These are phyloP conservation scores for Cynopterus brachyotis DNA, from an alignment of 2,113 vertebrate genomes.

Conservation along the genomic window DNA sequence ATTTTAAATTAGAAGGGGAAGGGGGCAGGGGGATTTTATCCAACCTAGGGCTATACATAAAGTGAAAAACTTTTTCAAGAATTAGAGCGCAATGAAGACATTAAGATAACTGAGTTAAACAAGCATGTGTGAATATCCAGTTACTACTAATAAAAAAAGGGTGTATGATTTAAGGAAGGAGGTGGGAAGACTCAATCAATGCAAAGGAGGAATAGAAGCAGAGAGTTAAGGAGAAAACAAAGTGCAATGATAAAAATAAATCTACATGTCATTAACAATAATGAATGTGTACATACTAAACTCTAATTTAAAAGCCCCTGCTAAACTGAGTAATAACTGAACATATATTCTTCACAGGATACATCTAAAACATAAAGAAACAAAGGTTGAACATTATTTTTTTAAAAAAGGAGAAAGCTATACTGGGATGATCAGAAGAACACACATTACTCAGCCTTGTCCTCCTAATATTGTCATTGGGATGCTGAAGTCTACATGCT, in stretches of 20 bases:
- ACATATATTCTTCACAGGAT: neutral
- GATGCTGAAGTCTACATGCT: neutral
- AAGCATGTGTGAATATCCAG: neutral
- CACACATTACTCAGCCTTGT: neutral
- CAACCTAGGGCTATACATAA: neutral
- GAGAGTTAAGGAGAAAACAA: neutral
- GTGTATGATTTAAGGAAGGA: neutral
- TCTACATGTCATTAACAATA: neutral
- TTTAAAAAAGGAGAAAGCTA: neutral
- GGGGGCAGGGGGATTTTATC: neutral
- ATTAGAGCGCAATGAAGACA: constrained; percentile 1
- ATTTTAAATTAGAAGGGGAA: neutral
- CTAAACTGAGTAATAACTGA: neutral
- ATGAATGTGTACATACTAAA: neutral
- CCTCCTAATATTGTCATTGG: neutral
- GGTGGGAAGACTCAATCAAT: neutral
- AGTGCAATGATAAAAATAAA: neutral
- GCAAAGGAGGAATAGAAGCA: neutral
- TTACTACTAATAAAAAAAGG: neutral
- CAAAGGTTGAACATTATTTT: neutral
- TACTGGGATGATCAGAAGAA: neutral
- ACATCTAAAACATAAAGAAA: neutral
- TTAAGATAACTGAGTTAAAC: neutral
- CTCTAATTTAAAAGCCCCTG: neutral
- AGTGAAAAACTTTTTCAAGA: neutral